These are phyloP conservation scores for Poecilia latipinna DNA, from an alignment of 2,113 vertebrate species.

Conservation along the genomic window DNA sequence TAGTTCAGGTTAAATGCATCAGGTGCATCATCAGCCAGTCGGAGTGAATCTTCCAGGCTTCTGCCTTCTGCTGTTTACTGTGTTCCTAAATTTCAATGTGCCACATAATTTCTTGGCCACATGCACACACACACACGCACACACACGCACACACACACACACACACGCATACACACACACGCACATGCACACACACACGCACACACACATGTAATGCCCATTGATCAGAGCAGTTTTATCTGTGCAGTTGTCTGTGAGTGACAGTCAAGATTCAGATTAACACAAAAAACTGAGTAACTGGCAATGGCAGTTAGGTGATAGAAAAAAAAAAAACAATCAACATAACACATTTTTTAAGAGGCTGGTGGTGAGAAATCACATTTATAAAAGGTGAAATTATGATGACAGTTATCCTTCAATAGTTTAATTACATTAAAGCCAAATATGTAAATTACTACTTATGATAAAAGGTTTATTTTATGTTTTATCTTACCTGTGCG, in stretches of 20 bases:
- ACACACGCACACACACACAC: not conserved
- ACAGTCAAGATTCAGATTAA: slow-evolving; percentile 31
- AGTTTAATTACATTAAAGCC: not conserved
- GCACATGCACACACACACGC: slow-evolving; percentile 4
- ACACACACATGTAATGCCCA: not conserved
- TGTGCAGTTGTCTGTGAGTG: slow-evolving; percentile 12
- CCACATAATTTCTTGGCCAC: slow-evolving; percentile 47
- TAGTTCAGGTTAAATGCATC: slow-evolving; percentile 47
- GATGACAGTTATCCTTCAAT: slow-evolving; percentile 20
- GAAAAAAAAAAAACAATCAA: slow-evolving; percentile 20
- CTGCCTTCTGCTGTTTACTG: slow-evolving; percentile 37
- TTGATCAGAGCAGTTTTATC: slow-evolving; percentile 17
- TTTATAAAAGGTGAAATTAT: slow-evolving; percentile 18
- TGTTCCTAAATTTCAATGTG: slow-evolving; percentile 32
- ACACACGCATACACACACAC: not conserved
- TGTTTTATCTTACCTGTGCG: slow-evolving; percentile 23
- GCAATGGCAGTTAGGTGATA: slow-evolving; percentile 10
- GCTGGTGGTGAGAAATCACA: slow-evolving; percentile 16
- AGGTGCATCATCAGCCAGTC: slow-evolving; percentile 39
- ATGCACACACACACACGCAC: slow-evolving; percentile 2
- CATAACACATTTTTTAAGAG: slow-evolving; percentile 10
- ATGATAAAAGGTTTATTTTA: slow-evolving; percentile 17
- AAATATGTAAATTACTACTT: slow-evolving; percentile 38
- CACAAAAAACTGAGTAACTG: slow-evolving; percentile 9
- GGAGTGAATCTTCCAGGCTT: slow-evolving; percentile 48